Percentiles rank a stretch among this genome's conserved stretches.
phyloP scores from a whole-genome alignment of 64 coral and sea anemone genomes.

The Stichodactyla mertensii region DNA sequence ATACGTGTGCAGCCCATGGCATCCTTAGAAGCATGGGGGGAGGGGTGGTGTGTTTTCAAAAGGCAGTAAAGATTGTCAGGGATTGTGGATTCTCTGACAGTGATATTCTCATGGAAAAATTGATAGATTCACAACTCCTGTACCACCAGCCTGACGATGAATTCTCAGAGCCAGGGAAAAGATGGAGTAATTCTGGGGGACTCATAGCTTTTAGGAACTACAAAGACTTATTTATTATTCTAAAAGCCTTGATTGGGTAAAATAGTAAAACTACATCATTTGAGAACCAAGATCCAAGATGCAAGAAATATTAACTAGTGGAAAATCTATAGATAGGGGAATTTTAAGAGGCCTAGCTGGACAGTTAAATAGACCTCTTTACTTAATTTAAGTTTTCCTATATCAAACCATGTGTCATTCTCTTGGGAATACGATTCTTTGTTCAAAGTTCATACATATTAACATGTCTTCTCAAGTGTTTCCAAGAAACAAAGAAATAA shows the following conservation, averaged over 20 bases:
- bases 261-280: too few relatives aligned
- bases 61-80: slow-evolving; percentile 11
- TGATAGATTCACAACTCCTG: slow-evolving; percentile 33
- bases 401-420: too few relatives aligned
- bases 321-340: too few relatives aligned
- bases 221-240: slow-evolving; percentile 23
- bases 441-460: too few relatives aligned
- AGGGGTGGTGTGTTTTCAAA: slow-evolving; percentile 34
- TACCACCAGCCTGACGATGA: slow-evolving; percentile 60
- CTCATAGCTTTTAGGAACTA: slow-evolving; percentile 60
- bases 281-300: too few relatives aligned
- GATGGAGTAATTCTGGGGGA: slow-evolving; percentile 67
- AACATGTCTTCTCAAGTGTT: too few relatives aligned
- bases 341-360: too few relatives aligned
- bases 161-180: slow-evolving; percentile 24
- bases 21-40: slow-evolving; percentile 66
- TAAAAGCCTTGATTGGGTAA: slow-evolving; percentile 12
- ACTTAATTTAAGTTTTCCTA: too few relatives aligned
- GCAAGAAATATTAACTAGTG: too few relatives aligned
- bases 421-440: too few relatives aligned
- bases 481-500: too few relatives aligned
- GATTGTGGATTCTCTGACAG: not conserved
- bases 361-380: too few relatives aligned
- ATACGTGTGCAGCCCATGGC: slow-evolving; percentile 85
- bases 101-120: slow-evolving; percentile 9